Evolutionary conservation across 2,888 invertebrate species (phyloP).

Genomic region (Volucella bombylans): DNA sequence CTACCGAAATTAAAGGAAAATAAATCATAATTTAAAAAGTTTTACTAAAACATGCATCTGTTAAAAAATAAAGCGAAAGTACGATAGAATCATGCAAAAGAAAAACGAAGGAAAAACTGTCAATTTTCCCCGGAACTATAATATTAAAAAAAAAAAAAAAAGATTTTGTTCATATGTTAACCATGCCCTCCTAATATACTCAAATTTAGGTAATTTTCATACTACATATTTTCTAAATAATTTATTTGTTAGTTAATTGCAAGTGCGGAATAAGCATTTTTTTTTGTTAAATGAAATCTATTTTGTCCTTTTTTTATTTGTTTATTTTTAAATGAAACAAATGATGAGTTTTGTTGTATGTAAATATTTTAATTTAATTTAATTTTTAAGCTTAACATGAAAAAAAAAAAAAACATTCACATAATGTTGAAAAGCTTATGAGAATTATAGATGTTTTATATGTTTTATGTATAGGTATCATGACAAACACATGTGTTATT

Average conservation of each 20-base stretch:
- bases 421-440: constrained; percentile 42
- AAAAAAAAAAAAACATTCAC: constrained; percentile 53
- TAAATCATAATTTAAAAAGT: constrained; percentile 46
- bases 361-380: constrained; percentile 72
- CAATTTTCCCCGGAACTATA: constrained; percentile 22
- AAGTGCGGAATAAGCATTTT: constrained; percentile 51
- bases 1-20: constrained; percentile 60
- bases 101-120: constrained; percentile 18
- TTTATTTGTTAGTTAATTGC: constrained; percentile 23
- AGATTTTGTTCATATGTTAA: constrained; percentile 61
- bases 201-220: neutral
- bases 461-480: constrained; percentile 12
- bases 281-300: constrained; percentile 11
- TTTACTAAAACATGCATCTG: constrained; percentile 39
- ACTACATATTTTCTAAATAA: neutral
- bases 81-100: constrained; percentile 39
- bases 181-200: constrained; percentile 76
- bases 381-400: constrained; percentile 60
- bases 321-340: constrained; percentile 64
- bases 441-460: neutral
- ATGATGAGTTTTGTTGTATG: constrained; percentile 75
- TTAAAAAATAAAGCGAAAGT: constrained; percentile 21
- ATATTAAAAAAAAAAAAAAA: constrained; percentile 5
- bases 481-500: constrained; percentile 45
- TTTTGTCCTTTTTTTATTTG: neutral